Conservation (phyloP, 2,113 vertebrate genomes). For the Zosterops borbonicus region DNA sequence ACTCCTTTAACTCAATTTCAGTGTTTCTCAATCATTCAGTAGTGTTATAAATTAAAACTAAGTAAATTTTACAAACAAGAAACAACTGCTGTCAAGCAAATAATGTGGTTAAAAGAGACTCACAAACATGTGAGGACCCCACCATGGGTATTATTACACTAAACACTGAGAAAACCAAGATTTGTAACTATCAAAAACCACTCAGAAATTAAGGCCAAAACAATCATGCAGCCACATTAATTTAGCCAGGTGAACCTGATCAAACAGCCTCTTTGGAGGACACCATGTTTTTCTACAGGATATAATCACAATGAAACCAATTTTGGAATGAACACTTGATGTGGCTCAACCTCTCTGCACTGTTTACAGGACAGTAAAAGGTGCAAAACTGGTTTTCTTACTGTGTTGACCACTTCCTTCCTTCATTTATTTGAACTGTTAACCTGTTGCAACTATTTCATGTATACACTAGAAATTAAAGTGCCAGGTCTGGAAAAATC, state of each 20-base stretch:
- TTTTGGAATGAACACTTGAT: not conserved
- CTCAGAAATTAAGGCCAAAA: not conserved
- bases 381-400: not conserved
- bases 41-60: not conserved
- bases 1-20: not conserved
- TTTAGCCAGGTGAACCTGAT: not conserved
- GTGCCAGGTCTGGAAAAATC: not conserved
- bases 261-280: not conserved
- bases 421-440: not conserved
- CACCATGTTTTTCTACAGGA: not conserved
- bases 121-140: not conserved
- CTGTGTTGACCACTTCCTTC: not conserved
- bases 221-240: not conserved
- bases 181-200: not conserved
- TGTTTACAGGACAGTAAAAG: not conserved
- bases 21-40: not conserved
- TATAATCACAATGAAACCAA: not conserved
- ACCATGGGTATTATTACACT: not conserved
- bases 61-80: not conserved
- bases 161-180: not conserved
- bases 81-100: not conserved
- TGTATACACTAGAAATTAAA: not conserved
- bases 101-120: not conserved
- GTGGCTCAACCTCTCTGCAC: not conserved
- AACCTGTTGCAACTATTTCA: not conserved